Base-by-base conservation (phyloP, 2,113 vertebrate genomes). In the Tenebrosternarchus preto region DNA sequence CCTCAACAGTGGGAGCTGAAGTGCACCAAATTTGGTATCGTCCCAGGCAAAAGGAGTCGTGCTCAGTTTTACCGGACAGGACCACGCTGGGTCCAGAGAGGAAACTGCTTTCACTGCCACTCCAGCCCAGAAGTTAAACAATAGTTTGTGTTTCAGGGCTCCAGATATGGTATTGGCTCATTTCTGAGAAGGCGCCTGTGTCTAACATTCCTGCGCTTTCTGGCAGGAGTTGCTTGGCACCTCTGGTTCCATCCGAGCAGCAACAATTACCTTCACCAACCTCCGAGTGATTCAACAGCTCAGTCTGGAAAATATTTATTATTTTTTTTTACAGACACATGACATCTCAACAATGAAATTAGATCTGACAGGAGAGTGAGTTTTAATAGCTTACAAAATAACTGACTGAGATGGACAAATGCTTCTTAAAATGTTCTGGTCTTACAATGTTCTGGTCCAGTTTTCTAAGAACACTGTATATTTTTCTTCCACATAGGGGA, bases 81-180 rank as follows among this genome's bases (percentile, higher is more conserved):
- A 20, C 22, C n/a, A 70, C 0, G 16, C 33, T 39, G 9, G 20
- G 11, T 11, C 43, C 11, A 39, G 1, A 68, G 11, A 36, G 36
- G 64, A 39, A 70, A n/a, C 68, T 31, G 17, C 20, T 67, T 78
- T 67, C 63, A 57, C 77, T 76, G 77, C 76, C 39, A 17, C 53
- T 43, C 16, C 53, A 67, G 83, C 60, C 36, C 64, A 82, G 68
- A 64, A 68, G 68, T 78, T 67, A 78, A 78, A 78, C 75, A 82
- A 78, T 82, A 72, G 73, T 73, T 80, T 19, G 33, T 57, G 79
- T 68, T 80, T 68, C 46, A 63, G 27, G 70, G 59, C 59, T 73
- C 72, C 80, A 78, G 80, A 75, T 78, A 81, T 59, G 57, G 43
- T 53, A 61, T 85, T 85, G 80, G 39, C 80, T 39, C 80, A 85